Base-by-base conservation (phyloP, 1,140 invertebrate species). In the Drosophila sulfurigaster region DNA sequence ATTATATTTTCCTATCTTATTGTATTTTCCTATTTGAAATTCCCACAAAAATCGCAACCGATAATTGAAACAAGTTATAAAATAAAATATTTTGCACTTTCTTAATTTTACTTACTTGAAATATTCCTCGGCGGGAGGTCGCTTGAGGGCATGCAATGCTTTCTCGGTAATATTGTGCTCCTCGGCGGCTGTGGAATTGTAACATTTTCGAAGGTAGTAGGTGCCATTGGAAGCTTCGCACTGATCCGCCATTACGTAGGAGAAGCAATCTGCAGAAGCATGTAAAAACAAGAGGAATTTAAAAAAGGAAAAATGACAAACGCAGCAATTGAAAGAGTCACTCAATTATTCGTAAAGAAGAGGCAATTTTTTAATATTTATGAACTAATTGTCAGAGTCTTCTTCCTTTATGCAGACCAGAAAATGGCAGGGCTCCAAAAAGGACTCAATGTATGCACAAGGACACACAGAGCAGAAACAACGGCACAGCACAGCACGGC, bases 61-160 rank as follows among this genome's bases (percentile, higher is more conserved):
- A 25, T 3, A 4, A 25, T 20, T 25, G 4, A 25, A 0, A 25
- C 20, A 25, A 25, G 20, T 25, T 3, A 25, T 3, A 25, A 3
- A 25, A 3, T 25, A 25, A 73, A 51, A 49, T 51, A 20, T 56
- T 15, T 38, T 10, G 35, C 30, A 32, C 6, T 7, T 32, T 8
- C 20, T 25, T 25, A 32, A 38, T 11, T 38, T 8, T 38, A 93
- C 94, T 95, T 93, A 97, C 96, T 95, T 96, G 92, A 97, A 97
- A 92, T 96, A 97, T 92, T 97, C 96, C 91, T 97, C 96, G 52
- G 96, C 96, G 1, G 96, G 96, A 48, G 96, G 95, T 75, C 94
- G 93, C 76, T 94, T 93, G 28, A 95, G 92, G 13, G 94, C 94
- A 62, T 93, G 93, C 13, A 94, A 89, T 6, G 94, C 94, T 71